Evolutionary conservation across 2,797 vertebrate genomes (phyloP), one percentile per base, ranked within the genome.

Genomic region (Tinamus major): DNA sequence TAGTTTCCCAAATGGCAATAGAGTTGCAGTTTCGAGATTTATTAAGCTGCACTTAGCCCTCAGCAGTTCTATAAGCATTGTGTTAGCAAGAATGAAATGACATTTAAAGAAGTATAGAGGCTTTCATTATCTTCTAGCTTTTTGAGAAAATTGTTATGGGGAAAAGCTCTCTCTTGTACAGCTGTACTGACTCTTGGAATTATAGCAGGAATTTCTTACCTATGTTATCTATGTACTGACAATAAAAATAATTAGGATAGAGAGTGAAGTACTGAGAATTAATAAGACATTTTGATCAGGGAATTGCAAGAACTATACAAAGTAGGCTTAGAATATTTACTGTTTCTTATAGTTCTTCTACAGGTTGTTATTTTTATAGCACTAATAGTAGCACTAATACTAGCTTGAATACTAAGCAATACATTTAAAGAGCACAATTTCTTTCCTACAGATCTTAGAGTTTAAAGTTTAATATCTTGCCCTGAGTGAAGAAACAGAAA

Each of bases 11-110:
- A 93, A 75, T 46, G 48, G 80, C 5, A 13, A 77, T 74, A 68
- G 51, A 79, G 68, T 49, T 56, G 48, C 17, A 48, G 72, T 64
- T 86, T 88, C 3, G 6, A 68, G 80, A 82, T 85, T 87, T 93
- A 91, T 89, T 89, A 69, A 91, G 72, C 72, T 64, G 37, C 44
- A 46, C 53, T 82, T 87, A 62, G 85, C 93, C 87, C 27, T 81
- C 64, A 88, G 83, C 67, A 41, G 31, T 89, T 83, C 81, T 86
- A 10, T 64, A 59, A 85, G 79, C n/a, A 70, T 94, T 92, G 70
- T 89, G 80, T 75, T 92, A 79, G 85, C 55, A 56, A 82, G 90
- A 89, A 91, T 59, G 39, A 92, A 92, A 87, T 49, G 24, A 41
- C 74, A 74, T 95, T 95, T 92, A 16, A 4, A 77, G 79, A 92